Evolutionary conservation across 1,140 invertebrate genomes (phyloP).

Genomic region (Linepithema humile): DNA sequence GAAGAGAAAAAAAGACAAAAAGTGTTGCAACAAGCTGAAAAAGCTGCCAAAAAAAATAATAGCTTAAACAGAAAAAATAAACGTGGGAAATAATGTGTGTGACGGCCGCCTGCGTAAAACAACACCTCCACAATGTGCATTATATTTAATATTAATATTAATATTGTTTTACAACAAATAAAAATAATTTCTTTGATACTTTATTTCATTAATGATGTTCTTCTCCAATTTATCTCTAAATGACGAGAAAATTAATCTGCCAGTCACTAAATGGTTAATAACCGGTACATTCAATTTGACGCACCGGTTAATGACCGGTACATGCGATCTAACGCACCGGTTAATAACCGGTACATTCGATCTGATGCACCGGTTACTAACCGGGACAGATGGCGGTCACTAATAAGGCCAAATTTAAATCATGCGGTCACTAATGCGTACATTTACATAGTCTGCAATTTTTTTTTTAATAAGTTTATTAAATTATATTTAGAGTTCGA

Average conservation of each 20-base stretch:
- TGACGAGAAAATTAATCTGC: not conserved
- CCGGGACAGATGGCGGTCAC: not conserved
- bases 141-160: too few relatives aligned
- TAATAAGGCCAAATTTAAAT: not conserved
- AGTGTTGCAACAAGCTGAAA: slow-evolving; percentile 2
- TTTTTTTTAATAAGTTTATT: not conserved
- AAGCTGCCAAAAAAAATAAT: not conserved
- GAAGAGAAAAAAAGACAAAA: not conserved
- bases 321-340: not conserved
- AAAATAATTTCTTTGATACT: not conserved
- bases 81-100: not conserved
- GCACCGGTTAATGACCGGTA: not conserved
- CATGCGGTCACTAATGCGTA: not conserved
- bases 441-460: slow-evolving; percentile 4
- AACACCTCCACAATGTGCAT: not conserved
- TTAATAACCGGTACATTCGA: not conserved
- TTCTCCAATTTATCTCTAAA: not conserved
- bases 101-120: too few relatives aligned
- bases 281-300: too few relatives aligned
- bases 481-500: too few relatives aligned
- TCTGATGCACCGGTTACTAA: not conserved
- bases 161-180: not conserved
- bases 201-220: not conserved
- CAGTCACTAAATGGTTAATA: not conserved
- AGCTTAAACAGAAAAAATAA: not conserved